Evolutionary conservation across 2,888 invertebrate species (phyloP).

Genomic region (Alcis repandata): DNA sequence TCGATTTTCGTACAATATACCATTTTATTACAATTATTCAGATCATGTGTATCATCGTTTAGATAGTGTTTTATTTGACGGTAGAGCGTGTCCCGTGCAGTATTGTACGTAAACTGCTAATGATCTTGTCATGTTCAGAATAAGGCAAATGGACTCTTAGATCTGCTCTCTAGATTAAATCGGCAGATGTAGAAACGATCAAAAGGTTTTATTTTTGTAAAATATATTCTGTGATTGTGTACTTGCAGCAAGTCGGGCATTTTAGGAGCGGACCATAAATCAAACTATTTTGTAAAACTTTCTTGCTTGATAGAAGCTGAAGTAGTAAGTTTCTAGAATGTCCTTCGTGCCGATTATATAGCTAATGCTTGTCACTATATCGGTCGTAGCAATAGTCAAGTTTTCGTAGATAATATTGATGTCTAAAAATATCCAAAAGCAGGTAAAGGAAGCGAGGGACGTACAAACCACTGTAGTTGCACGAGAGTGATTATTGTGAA

Average conservation of each 20-base stretch:
- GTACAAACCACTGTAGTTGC: conserved; percentile 60
- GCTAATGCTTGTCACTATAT: conserved; percentile 29
- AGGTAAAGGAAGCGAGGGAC: conserved; percentile 51
- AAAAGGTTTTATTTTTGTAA: conserved; percentile 33
- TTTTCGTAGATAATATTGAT: conserved; percentile 36
- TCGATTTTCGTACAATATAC: conserved; percentile 1
- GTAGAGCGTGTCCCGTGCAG: conserved; percentile 18
- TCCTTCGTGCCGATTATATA: conserved; percentile 11
- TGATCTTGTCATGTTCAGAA: conserved; percentile 6
- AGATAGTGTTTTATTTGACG: conserved; percentile 13
- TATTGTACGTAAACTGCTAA: conserved; percentile 13
- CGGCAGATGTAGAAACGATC: conserved; percentile 16
- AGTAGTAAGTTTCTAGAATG: conserved; percentile 29
- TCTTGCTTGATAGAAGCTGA: conserved; percentile 15
- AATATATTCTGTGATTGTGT: conserved; percentile 25
- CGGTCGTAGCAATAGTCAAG: conserved; percentile 50
- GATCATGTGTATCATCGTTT: conserved; percentile 1
- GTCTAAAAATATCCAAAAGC: conserved; percentile 42
- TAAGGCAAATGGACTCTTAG: conserved; percentile 25
- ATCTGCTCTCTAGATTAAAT: conserved; percentile 54
- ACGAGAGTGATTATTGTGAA: conserved; percentile 64
- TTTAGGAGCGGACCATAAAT: conserved; percentile 44
- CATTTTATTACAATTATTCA: not conserved
- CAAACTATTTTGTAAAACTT: conserved; percentile 27
- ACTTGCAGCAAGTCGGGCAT: conserved; percentile 36